phyloP scores from a whole-genome alignment of 2,113 vertebrate genomes.

The Seriola dumerili region DNA sequence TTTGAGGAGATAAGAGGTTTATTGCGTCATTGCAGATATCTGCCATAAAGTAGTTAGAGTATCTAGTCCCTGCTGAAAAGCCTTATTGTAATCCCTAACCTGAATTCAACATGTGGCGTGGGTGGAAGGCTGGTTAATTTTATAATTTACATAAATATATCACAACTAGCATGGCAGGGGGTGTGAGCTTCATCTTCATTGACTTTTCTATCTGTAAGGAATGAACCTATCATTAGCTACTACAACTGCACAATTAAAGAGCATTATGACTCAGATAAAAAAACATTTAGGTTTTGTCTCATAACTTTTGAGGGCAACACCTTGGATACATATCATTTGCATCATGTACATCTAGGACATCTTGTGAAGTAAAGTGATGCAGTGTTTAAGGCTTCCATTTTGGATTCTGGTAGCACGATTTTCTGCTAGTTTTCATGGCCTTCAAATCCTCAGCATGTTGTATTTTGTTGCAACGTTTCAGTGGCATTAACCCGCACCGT shows the following conservation, averaged over 20 bases:
- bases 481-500: neutral
- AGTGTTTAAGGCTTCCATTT: neutral
- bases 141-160: neutral
- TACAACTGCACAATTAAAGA: too few relatives aligned
- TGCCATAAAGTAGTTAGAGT: slow-evolving; percentile 13
- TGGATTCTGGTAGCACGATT: too few relatives aligned
- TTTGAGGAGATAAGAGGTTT: slow-evolving; percentile 7
- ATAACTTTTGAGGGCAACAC: too few relatives aligned
- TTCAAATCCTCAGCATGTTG: neutral
- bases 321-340: too few relatives aligned
- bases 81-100: neutral
- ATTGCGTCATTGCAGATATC: slow-evolving; percentile 13
- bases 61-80: neutral
- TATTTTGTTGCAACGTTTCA: neutral
- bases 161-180: neutral
- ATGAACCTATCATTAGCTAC: too few relatives aligned
- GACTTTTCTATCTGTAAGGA: neutral
- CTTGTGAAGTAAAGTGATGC: too few relatives aligned
- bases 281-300: neutral
- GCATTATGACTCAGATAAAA: neutral
- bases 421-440: neutral
- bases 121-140: slow-evolving; percentile 2
- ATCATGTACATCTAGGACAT: neutral
- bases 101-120: neutral
- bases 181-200: neutral